These are phyloP conservation scores for Camarhynchus parvulus DNA, from an alignment of 2,113 vertebrate genomes.

Conservation along the genomic window DNA sequence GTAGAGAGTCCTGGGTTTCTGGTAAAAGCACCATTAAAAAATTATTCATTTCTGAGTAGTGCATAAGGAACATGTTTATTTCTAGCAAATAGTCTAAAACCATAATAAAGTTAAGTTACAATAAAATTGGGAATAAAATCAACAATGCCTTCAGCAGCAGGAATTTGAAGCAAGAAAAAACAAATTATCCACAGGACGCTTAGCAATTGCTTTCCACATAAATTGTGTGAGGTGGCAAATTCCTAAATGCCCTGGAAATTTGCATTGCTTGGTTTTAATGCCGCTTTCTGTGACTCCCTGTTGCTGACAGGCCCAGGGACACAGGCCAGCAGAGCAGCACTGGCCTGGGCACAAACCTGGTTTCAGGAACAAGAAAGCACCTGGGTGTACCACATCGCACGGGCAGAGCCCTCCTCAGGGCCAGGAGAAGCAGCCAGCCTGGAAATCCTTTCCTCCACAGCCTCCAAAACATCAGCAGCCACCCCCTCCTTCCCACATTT, in stretches of 20 bases:
- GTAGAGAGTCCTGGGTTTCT: not conserved
- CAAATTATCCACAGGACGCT: not conserved
- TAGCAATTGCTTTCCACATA: not conserved
- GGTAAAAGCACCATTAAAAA: not conserved
- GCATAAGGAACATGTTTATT: not conserved
- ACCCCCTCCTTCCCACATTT: not conserved
- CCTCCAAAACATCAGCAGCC: not conserved
- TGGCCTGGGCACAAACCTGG: not conserved
- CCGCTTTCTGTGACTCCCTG: not conserved
- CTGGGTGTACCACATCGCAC: no score
- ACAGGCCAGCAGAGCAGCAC: not conserved
- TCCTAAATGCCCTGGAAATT: not conserved
- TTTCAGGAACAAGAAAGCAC: accelerated
- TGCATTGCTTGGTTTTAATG: not conserved
- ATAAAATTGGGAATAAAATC: slow-evolving; percentile 23
- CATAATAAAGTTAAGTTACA: not conserved
- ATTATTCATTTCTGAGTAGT: not conserved
- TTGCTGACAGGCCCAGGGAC: not conserved
- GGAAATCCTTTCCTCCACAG: not conserved
- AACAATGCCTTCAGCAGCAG: not conserved
- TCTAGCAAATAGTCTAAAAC: not conserved
- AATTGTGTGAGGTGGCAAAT: not conserved
- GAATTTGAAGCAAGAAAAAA: not conserved
- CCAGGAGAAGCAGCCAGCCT: not conserved
- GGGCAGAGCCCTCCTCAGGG: not conserved